These are phyloP conservation scores for Etia nguti DNA, from an alignment of 2,113 vertebrate species.

Conservation along the genomic window DNA sequence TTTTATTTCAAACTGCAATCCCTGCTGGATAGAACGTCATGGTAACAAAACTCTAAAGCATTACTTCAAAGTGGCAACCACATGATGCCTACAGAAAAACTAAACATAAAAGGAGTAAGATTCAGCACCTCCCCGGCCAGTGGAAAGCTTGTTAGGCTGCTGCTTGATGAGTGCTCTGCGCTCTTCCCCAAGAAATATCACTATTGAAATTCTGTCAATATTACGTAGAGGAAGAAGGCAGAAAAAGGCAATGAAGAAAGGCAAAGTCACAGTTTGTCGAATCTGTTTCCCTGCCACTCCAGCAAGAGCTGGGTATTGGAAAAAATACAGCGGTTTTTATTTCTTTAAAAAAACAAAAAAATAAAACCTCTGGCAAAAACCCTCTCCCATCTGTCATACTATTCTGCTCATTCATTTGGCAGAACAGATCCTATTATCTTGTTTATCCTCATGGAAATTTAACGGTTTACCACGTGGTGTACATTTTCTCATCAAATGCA, in stretches of 20 bases:
- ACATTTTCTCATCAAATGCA: conserved; percentile 12
- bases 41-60: neutral
- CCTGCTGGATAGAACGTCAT: neutral
- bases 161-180: neutral
- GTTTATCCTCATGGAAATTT: conserved; percentile 47
- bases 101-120: neutral
- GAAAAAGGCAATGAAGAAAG: neutral
- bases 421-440: conserved; percentile 46
- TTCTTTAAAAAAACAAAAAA: neutral
- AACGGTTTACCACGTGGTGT: conserved; percentile 28
- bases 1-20: neutral
- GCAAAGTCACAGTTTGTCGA: neutral
- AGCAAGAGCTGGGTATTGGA: neutral
- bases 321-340: conserved; percentile 7
- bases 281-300: neutral
- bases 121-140: neutral
- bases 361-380: conserved; percentile 19
- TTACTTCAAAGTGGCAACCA: neutral
- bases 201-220: neutral
- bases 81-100: neutral
- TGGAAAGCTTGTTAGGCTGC: neutral
- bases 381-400: neutral
- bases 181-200: neutral
- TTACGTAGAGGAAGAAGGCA: neutral
- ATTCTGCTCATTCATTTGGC: conserved; percentile 31